These are phyloP conservation scores for Paramacrobiotus metropolitanus DNA, from an alignment of 1,140 invertebrate genomes.

Conservation along the genomic window DNA sequence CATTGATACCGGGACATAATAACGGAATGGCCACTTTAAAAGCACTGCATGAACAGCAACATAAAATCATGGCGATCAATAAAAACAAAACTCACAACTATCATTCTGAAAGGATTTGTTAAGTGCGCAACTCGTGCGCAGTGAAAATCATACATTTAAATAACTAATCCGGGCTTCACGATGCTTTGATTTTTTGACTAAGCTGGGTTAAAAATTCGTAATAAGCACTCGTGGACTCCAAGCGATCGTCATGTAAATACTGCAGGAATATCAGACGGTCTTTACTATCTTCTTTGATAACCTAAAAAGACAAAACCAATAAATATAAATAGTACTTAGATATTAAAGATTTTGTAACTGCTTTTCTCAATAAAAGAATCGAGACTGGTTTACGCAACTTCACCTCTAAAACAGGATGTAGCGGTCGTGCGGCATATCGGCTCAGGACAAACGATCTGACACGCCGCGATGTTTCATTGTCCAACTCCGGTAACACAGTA, in stretches of 20 bases:
- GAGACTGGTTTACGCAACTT: too few relatives aligned
- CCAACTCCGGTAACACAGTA: conserved; percentile 10
- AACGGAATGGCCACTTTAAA: too few relatives aligned
- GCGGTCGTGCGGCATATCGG: conserved; percentile 2
- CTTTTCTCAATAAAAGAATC: too few relatives aligned
- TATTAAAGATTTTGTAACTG: too few relatives aligned
- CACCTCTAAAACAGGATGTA: conserved; percentile 2
- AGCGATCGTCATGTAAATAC: conserved; percentile 71
- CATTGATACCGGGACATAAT: too few relatives aligned
- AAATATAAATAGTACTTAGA: conserved; percentile 11
- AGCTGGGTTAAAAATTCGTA: conserved; percentile 94
- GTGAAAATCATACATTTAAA: too few relatives aligned
- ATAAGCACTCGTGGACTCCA: conserved; percentile 76
- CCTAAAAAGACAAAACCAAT: conserved; percentile 23
- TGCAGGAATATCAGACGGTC: conserved; percentile 56
- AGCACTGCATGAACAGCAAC: too few relatives aligned
- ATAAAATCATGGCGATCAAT: too few relatives aligned
- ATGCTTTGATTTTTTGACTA: conserved; percentile 53
- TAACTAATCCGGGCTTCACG: too few relatives aligned
- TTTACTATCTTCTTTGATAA: conserved; percentile 48
- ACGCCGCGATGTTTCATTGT: background rate
- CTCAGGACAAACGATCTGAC: conserved; percentile 6
- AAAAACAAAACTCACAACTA: too few relatives aligned
- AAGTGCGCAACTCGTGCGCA: too few relatives aligned
- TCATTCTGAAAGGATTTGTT: too few relatives aligned